Percentiles rank a stretch among this genome's conserved stretches.
Evolutionary conservation across 2,888 invertebrate species (phyloP).

Genomic region (Deilephila elpenor): DNA sequence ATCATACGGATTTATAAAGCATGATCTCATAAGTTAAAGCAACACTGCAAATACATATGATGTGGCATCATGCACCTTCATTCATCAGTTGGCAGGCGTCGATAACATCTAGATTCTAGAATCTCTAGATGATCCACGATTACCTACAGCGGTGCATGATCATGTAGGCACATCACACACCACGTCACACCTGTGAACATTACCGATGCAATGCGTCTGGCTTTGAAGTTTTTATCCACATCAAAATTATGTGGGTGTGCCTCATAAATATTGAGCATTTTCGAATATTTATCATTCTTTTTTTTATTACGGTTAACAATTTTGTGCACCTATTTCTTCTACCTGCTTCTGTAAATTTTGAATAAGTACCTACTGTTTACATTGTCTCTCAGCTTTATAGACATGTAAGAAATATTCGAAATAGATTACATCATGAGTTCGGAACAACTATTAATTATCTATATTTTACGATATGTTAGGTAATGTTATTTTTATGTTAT

Average conservation of each 20-base stretch:
- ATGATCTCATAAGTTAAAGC: conserved; percentile 31
- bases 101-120: conserved; percentile 8
- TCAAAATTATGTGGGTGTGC: conserved; percentile 13
- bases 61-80: conserved; percentile 31
- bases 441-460: too few relatives aligned
- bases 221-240: conserved; percentile 5
- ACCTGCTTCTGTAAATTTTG: too few relatives aligned
- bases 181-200: conserved; percentile 17
- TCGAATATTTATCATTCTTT: too few relatives aligned
- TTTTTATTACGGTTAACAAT: too few relatives aligned
- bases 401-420: too few relatives aligned
- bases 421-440: too few relatives aligned
- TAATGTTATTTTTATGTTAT: too few relatives aligned
- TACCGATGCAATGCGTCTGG: conserved; percentile 5
- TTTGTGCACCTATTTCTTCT: too few relatives aligned
- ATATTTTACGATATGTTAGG: too few relatives aligned
- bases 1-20: neutral
- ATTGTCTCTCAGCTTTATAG: too few relatives aligned
- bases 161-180: conserved; percentile 8
- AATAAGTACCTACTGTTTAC: too few relatives aligned
- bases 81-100: neutral
- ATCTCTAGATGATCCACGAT: conserved; percentile 17
- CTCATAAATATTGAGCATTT: neutral
- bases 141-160: conserved; percentile 15
- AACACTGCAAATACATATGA: conserved; percentile 2